Evolutionary conservation across 92 coral and sea anemone species (phyloP).

Genomic region (Ricordea florida): DNA sequence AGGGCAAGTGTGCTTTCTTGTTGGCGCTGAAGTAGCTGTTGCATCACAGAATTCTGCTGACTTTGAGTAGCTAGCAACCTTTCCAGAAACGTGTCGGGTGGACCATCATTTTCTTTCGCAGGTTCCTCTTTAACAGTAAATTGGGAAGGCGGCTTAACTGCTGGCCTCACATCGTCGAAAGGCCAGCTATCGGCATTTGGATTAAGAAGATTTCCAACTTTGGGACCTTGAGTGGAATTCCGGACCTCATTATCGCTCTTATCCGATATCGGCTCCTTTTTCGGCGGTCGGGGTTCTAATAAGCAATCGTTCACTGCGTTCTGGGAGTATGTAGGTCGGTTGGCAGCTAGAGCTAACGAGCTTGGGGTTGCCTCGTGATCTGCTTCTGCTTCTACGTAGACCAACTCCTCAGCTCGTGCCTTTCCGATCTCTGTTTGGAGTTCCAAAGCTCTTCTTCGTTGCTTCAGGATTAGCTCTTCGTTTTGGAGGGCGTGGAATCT

Average conservation of each 20-base stretch:
- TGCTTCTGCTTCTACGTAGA: constrained; percentile 33
- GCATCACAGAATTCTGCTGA: constrained; percentile 6
- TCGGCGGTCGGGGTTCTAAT: not conserved
- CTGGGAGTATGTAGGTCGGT: not conserved
- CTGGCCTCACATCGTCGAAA: constrained; percentile 1
- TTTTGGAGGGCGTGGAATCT: constrained; percentile 34
- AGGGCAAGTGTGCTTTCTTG: constrained; percentile 59
- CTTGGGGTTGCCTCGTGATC: not conserved
- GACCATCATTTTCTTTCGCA: not conserved
- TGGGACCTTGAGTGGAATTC: constrained; percentile 4
- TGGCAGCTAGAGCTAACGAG: not conserved
- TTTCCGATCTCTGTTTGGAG: constrained; percentile 47
- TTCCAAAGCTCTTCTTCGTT: constrained; percentile 33
- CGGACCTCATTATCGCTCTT: not conserved
- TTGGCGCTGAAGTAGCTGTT: constrained; percentile 40
- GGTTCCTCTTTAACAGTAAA: constrained; percentile 16
- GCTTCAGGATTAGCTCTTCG: constrained; percentile 49
- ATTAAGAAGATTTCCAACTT: constrained; percentile 1
- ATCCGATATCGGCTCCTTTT: constrained; percentile 8
- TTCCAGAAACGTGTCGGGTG: not conserved
- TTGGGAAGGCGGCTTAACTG: not conserved
- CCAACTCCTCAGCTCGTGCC: constrained; percentile 46
- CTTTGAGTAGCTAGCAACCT: constrained; percentile 17
- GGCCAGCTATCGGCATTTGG: constrained; percentile 13
- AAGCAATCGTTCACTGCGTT: not conserved